Base-by-base conservation (phyloP, 2,888 invertebrate genomes). In the Emmelina monodactyla region DNA sequence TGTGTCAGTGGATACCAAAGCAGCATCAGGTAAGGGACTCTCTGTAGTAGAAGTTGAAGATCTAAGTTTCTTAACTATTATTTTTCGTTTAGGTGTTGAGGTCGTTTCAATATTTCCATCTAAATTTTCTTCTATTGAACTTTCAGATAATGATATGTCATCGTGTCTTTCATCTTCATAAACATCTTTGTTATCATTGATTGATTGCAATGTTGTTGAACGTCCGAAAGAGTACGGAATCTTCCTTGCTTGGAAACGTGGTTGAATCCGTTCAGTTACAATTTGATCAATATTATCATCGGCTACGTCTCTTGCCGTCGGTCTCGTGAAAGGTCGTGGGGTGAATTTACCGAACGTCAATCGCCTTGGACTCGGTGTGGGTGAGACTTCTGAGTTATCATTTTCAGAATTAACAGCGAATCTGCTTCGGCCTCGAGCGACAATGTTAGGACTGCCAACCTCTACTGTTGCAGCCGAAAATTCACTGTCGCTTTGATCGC, bases 131-230 rank as follows among this genome's bases (percentile, higher is more conserved):
- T 62, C 75, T 39, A 78, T 71, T n/a, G 75, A 64, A 54, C 68
- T 75, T 55, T 80, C 81, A n/a, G 81, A 81, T 28, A 80, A 51
- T 35, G 60, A 57, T 40, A 80, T 79, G 40, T 76, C 78, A 39
- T 78, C 76, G 34, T 48, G 70, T 12, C 50, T 62, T 37, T 78
- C 72, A 39, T 69, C 71, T 12, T 66, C 63, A 16, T 65, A 59
- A 22, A 57, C 57, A 4, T 62, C 63, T 30, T 65, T 61, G 16
- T 49, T 51, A 36, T 56, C 45, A 35, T 39, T 52, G 16, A 46
- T 44, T 32, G 55, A 42, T 44, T 56, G 54, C 34, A 54, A 56
- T 31, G 71, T 67, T 16, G 67, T 67, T 22, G 57, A 49, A 34
- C 44, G 48, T 25, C 67, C 64, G 35, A 60, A 58, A 6, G 53